Evolutionary conservation across 2,797 vertebrate genomes (phyloP).

Genomic region (Tauraco hartlaubi): DNA sequence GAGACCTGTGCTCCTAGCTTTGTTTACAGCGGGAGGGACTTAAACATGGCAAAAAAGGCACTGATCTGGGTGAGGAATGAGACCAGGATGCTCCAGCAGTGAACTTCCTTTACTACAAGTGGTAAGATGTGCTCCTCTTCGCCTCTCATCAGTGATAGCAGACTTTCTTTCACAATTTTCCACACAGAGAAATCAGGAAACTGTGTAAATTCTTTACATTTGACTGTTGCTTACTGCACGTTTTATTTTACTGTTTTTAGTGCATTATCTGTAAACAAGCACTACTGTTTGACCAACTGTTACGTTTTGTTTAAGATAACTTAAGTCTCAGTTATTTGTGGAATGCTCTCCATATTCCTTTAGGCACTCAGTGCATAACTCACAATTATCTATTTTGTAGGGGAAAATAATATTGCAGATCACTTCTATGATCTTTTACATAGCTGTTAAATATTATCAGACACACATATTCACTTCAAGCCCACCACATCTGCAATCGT

Average conservation of each 20-base stretch:
- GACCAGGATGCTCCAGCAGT: neutral
- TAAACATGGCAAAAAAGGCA: neutral
- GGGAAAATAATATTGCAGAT: neutral
- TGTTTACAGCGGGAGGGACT: neutral
- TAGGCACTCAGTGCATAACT: neutral
- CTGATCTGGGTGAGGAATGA: neutral
- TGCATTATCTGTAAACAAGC: neutral
- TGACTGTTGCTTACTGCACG: neutral
- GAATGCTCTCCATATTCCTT: constrained; percentile 41
- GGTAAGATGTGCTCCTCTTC: neutral
- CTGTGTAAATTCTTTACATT: neutral
- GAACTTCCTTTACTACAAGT: neutral
- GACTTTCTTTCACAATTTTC: neutral
- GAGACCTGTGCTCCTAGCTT: neutral
- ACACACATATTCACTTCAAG: neutral
- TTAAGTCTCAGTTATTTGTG: constrained; percentile 49
- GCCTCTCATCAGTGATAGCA: neutral
- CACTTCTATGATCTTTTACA: neutral
- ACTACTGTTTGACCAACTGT: neutral
- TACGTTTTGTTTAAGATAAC: constrained; percentile 23
- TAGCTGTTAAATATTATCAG: constrained; percentile 27
- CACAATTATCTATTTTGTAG: neutral
- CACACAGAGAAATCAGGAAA: neutral
- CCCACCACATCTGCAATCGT: constrained; percentile 45
- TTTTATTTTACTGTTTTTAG: constrained; percentile 3